Percentiles rank a stretch among this genome's conserved stretches.
These are phyloP conservation scores for Coremacera marginata DNA, from an alignment of 2,888 invertebrate species.

Conservation along the genomic window DNA sequence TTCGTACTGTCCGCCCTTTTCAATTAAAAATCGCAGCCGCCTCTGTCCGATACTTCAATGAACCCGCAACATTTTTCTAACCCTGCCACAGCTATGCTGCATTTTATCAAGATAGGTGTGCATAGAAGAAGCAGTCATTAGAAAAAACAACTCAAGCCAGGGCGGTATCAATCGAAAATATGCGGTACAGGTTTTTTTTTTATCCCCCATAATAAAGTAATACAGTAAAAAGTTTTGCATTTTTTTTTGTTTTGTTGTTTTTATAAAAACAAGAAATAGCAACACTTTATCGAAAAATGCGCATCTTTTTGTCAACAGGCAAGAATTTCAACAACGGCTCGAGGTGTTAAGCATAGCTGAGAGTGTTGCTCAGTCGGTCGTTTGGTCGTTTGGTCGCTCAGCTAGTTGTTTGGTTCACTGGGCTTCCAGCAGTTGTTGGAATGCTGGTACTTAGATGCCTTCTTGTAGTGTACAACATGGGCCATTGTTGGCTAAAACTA, in stretches of 20 bases:
- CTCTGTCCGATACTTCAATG: background rate
- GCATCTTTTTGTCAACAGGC: conserved; percentile 49
- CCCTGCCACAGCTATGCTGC: background rate
- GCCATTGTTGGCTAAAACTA: background rate
- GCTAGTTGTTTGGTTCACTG: background rate
- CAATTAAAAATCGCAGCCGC: background rate
- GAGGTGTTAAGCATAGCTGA: conserved; percentile 20
- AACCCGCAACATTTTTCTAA: conserved; percentile 20
- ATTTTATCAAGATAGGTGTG: conserved; percentile 22
- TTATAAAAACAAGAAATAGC: background rate
- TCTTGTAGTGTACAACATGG: background rate
- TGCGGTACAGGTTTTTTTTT: background rate
- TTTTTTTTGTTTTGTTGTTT: too few relatives aligned
- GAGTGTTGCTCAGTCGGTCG: background rate
- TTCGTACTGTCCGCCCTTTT: background rate
- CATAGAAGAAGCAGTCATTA: background rate
- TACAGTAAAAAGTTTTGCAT: background rate
- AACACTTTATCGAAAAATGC: conserved; percentile 49
- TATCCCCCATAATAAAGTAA: background rate
- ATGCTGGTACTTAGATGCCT: conserved; percentile 19
- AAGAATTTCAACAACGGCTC: conserved; percentile 24
- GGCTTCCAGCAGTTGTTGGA: background rate
- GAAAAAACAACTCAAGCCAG: background rate
- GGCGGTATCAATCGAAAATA: conserved; percentile 1
- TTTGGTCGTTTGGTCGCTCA: background rate